Base-by-base conservation (phyloP, 2,888 invertebrate species). In the Lasioglossum figueresi region DNA sequence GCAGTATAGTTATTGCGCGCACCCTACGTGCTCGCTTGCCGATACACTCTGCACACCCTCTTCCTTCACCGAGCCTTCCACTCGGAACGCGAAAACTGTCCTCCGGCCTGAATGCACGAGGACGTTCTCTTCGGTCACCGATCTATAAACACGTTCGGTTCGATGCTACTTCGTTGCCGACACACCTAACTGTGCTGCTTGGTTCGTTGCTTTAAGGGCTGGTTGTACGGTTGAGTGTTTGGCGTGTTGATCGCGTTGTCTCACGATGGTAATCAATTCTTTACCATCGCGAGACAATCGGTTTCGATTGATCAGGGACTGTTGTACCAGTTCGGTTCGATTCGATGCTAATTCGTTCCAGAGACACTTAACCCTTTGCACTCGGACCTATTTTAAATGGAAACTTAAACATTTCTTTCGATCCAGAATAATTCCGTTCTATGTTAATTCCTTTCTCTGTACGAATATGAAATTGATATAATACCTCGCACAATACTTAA, bases 1-100 rank as follows among this genome's bases (percentile, higher is more conserved):
- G 80, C 40, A 56, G 80, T 71, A 74, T 80, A 80, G 82, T 88
- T 86, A 86, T 88, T 78, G 76, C 83, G 76, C 75, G 73, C 82
- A 37, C 73, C 72, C 48, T 73, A 81, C 40, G 48, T 71, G 31
- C 59, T n/a, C 23, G 52, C 23, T 52, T 52, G 40, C 14, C 23
- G 27, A n/a, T 59, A 23, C 31, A n/a, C 43, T n/a, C 79, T 43
- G 27, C 23, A 19, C 34, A 37, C 23, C 37, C 34, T n/a, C 70
- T 14, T 70, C 40, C n/a, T 4, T 23, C 40, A 12, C 70, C 37
- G 37, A 23, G 31, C 66, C 59, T 63, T 63, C 14, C 31, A 63
- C 63, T 19, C 31, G 66, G 45, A 27, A 27, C 72, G 72, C 72
- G 45, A 72, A 68, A 66, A 34, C 76, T 45, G 63, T 76, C 66